Conservation (phyloP, 2,113 vertebrate species). For the Piprites chloris region DNA sequence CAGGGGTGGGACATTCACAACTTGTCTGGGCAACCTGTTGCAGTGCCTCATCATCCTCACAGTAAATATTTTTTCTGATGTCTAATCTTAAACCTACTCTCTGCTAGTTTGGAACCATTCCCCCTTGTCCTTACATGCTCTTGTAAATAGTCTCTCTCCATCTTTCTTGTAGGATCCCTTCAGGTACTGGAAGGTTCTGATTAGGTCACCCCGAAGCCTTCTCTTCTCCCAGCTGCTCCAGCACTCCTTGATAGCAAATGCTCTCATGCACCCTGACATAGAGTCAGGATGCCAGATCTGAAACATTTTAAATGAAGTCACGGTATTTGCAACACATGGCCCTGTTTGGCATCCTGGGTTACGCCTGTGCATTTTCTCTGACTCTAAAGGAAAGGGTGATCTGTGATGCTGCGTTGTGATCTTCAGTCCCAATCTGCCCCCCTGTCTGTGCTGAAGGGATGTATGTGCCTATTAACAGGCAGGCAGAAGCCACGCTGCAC, state of each 20-base stretch:
- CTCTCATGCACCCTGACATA: not conserved
- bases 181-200: not conserved
- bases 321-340: not conserved
- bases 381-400: not conserved
- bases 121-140: not conserved
- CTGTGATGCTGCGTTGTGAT: not conserved
- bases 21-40: not conserved
- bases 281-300: not conserved
- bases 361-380: not conserved
- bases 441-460: not conserved
- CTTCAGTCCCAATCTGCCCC: not conserved
- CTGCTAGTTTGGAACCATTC: not conserved
- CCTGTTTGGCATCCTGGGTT: not conserved
- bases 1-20: not conserved
- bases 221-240: not conserved
- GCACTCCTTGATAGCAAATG: not conserved
- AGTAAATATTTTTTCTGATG: not conserved
- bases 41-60: not conserved
- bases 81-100: not conserved
- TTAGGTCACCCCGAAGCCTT: not conserved
- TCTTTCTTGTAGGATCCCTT: not conserved
- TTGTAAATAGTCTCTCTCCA: not conserved
- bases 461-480: not conserved
- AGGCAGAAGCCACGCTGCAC: not conserved
- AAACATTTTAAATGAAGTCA: not conserved